Base-by-base conservation (phyloP, 1,140 invertebrate genomes). In the Sesamia nonagrioides region DNA sequence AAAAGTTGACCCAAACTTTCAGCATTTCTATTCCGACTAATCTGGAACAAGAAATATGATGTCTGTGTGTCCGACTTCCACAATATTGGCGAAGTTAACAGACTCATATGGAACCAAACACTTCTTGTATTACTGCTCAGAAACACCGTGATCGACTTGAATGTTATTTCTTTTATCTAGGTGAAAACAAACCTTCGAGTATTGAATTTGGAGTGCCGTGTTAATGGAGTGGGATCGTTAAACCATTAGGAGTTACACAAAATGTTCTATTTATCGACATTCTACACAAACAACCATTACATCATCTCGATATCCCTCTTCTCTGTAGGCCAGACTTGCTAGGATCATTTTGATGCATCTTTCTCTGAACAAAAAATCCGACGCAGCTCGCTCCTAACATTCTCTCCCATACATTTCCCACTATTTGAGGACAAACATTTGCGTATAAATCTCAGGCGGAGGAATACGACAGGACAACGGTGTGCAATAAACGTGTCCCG, bases 401-500 rank as follows among this genome's bases (percentile, higher is more conserved):
- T 33, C 0, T n/a, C 33, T 21, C 15, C 58, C 33, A 61, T 17
- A 61, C 18, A 58, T 58, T 33, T 58, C 4, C 15, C 60, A 17
- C 33, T 37, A 15, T 40, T 61, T 37, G 35, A 37, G 60, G 27
- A 27, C 54, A 37, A 61, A 37, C 15, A 40, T 61, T 61, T 40
- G 60, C 35, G 15, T 40, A 61, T 37, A 37, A 61, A 61, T 61
- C 60, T 61, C 60, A 37, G 13, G 13, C 33, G 27, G 35, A 5
- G 5, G 45, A 40, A 61, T n/a, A 15, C 60, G 21, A 58, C 54
- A 58, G 60, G 35, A 61, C 60, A 61, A 40, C 35, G 35, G 60
- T 17, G 54, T 61, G 60, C 60, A 61, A 61, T 61, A 61, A 61
- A 61, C 60, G 60, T 61, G 60, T n/a, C 60, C 60, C 33, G 13